These are phyloP conservation scores for Peromyscus attwateri DNA, from an alignment of 2,797 vertebrate genomes.

Conservation along the genomic window DNA sequence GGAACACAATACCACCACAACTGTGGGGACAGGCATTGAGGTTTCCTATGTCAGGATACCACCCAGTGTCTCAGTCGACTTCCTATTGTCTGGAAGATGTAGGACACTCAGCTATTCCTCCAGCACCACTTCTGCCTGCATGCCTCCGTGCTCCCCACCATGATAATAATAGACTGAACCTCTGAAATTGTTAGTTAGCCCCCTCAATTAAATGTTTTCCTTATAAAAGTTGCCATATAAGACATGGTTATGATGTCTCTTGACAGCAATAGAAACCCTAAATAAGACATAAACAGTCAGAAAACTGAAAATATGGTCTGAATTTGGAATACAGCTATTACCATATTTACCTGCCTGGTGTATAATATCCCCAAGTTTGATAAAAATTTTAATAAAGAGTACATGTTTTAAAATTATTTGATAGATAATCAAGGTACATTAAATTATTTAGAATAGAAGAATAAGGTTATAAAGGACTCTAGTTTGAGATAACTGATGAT, in stretches of 20 bases:
- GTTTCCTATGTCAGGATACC: no score
- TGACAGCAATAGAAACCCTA: not conserved
- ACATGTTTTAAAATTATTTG: not conserved
- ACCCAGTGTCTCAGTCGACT: no score
- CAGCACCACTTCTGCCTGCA: no score
- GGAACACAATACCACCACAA: no score
- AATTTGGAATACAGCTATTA: not conserved
- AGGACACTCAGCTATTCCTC: no score
- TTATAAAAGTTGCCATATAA: not conserved
- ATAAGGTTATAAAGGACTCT: not conserved
- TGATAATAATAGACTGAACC: no score
- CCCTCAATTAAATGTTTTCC: not conserved
- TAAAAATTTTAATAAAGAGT: not conserved
- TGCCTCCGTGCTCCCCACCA: no score
- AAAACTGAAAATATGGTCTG: not conserved
- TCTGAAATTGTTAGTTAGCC: not conserved
- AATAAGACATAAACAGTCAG: not conserved
- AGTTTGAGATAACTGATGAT: not conserved
- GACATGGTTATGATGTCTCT: not conserved
- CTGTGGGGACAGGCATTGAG: no score
- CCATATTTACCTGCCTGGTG: not conserved
- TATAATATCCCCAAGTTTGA: not conserved
- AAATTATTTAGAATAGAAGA: slow-evolving; percentile 11
- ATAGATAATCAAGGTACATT: not conserved
- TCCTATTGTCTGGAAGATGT: no score